Percentiles rank a stretch among this genome's conserved stretches.
Conservation (phyloP, 2,888 invertebrate genomes). For the Acronicta alni region DNA sequence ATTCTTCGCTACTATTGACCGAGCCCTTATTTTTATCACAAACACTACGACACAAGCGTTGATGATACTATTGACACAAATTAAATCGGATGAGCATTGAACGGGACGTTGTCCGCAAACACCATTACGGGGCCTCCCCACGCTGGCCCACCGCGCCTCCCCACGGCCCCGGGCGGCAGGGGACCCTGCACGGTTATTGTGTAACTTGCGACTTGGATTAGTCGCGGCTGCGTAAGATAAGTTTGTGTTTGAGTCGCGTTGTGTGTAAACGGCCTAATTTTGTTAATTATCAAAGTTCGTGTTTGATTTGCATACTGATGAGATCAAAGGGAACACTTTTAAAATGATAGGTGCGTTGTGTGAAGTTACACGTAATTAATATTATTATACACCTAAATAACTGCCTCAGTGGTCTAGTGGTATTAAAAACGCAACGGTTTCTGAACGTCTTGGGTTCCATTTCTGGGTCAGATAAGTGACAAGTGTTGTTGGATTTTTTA, state of each 20-base stretch:
- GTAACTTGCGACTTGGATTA: conserved; percentile 47
- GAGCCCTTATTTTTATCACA: conserved; percentile 44
- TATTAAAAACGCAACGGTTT: no score
- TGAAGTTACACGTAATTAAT: no score
- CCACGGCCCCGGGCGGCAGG: background rate
- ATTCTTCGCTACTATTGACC: conserved; percentile 10
- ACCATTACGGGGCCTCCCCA: conserved; percentile 59
- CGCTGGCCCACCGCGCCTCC: conserved; percentile 7
- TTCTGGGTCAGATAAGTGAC: no score
- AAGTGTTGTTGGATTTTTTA: no score
- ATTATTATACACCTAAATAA: no score
- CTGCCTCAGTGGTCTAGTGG: no score
- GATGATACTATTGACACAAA: conserved; percentile 60
- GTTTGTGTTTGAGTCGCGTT: conserved; percentile 36
- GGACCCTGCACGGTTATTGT: conserved; percentile 24
- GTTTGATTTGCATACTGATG: conserved; percentile 33
- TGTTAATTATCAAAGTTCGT: conserved; percentile 41
- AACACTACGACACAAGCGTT: conserved; percentile 39
- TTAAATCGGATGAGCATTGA: conserved; percentile 60
- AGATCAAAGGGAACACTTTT: conserved; percentile 3
- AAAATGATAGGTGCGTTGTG: no score
- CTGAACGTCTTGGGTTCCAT: no score
- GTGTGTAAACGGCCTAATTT: conserved; percentile 30
- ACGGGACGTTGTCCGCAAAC: conserved; percentile 63
- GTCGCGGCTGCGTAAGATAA: conserved; percentile 29